Conservation (phyloP, 2,113 vertebrate genomes). For the Chloebia gouldiae region DNA sequence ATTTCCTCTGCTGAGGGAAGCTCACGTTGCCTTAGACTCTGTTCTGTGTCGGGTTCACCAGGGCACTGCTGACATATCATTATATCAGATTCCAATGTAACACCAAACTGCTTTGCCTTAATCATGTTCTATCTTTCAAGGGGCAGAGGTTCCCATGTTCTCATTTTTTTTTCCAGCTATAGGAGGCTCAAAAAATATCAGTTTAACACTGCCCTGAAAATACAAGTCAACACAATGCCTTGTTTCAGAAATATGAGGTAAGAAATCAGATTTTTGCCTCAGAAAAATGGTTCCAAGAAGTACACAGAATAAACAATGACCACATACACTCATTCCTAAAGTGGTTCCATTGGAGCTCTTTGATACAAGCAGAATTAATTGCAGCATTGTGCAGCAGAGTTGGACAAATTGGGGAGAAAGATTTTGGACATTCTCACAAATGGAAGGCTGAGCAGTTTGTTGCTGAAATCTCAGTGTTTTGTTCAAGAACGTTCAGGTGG, state of each 20-base stretch:
- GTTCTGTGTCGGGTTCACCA: neutral
- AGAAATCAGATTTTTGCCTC: neutral
- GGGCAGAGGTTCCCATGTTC: neutral
- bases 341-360: neutral
- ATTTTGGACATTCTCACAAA: neutral
- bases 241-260: neutral
- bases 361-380: neutral
- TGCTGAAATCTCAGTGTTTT: neutral
- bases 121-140: neutral
- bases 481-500: constrained; percentile 36
- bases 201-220: neutral
- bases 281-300: neutral
- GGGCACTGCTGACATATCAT: neutral
- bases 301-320: neutral
- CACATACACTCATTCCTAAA: neutral
- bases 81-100: neutral
- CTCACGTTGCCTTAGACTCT: neutral
- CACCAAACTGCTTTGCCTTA: neutral
- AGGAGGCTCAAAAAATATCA: neutral
- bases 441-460: neutral
- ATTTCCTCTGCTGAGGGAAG: neutral
- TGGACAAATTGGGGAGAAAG: neutral
- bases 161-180: neutral
- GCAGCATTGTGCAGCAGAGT: neutral
- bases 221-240: neutral